These are phyloP conservation scores for Eutolmus rufibarbis DNA, from an alignment of 2,888 invertebrate species.

Conservation along the genomic window DNA sequence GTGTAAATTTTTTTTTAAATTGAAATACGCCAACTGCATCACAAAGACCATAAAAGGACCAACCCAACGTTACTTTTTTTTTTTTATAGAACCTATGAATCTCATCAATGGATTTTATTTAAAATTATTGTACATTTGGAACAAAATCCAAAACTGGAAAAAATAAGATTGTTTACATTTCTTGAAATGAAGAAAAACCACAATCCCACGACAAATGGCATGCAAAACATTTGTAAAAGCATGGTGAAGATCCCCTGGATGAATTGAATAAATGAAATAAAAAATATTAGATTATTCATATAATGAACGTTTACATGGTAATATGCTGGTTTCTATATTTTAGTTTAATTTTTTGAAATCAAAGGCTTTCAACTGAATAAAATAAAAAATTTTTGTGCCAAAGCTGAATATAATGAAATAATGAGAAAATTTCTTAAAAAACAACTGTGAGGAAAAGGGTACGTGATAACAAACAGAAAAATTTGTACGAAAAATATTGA, in stretches of 20 bases:
- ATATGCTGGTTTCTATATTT: not conserved
- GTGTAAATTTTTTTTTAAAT: too few species aligned
- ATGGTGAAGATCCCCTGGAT: conserved; percentile 23
- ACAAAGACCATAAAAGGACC: too few species aligned
- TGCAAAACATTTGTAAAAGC: conserved; percentile 1
- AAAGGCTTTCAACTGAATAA: conserved; percentile 27
- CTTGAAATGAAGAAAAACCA: not conserved
- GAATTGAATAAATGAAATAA: not conserved
- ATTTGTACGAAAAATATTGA: not conserved
- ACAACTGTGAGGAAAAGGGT: not conserved
- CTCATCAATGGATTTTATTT: not conserved
- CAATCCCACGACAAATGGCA: not conserved
- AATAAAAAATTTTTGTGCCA: not conserved
- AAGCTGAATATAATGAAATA: conserved; percentile 5
- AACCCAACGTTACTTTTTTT: too few species aligned
- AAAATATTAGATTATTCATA: not conserved
- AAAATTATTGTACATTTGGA: too few species aligned
- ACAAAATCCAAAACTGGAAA: not conserved
- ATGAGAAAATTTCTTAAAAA: not conserved
- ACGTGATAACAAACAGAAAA: not conserved
- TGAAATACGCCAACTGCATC: too few species aligned
- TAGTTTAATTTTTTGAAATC: not conserved
- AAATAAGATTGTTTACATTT: not conserved
- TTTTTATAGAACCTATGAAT: not conserved
- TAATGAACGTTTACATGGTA: conserved; percentile 6